Base-by-base conservation (phyloP, 2,113 vertebrate species). In the Podiceps cristatus region DNA sequence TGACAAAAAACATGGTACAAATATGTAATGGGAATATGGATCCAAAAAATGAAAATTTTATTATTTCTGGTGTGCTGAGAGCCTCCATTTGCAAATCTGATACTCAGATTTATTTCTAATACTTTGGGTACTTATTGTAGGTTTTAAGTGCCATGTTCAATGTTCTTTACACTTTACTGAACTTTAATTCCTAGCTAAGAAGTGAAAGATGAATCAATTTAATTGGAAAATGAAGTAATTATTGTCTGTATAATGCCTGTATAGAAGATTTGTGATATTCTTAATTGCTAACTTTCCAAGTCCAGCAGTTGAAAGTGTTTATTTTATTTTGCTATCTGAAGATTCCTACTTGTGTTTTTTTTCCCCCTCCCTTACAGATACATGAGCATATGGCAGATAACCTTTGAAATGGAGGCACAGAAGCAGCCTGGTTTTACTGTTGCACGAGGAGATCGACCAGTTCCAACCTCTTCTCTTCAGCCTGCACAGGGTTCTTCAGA, bases 391-490 rank as follows among this genome's bases (percentile, higher is more conserved):
- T 56, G 92, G 85, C 69, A 53, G 79, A 76, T 58, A 93, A 22
- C 13, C 80, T 63, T 88, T 16, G 86, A 63, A 47, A 98, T 98
- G 98, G 98, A 98, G 90, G 84, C 86, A 6, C 97, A 94, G 68
- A 93, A 73, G 15, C 53, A 75, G 42, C 67, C 78, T 11, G 87
- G 47, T 24, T 55, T 67, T 2, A 25, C 60, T n/a, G 76, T 25
- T 2, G 66, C 97, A 5, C 15, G 74, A 22, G 45, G 86, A 14
- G 92, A 92, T 23, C 73, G 56, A 18, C 64, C 92, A 2, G 63
- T 37, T 25, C 75, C 95, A 18, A 45, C 55, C 15, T 78, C 88
- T 4, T 50, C 97, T 27, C 74, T n/a, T 13, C 79, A 73, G 23
- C 84, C 96, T 18, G 45, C 69, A 3, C 97, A 93, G 77, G 75